Conservation (phyloP, 1,140 invertebrate species). For the Drosophila nikananu region DNA sequence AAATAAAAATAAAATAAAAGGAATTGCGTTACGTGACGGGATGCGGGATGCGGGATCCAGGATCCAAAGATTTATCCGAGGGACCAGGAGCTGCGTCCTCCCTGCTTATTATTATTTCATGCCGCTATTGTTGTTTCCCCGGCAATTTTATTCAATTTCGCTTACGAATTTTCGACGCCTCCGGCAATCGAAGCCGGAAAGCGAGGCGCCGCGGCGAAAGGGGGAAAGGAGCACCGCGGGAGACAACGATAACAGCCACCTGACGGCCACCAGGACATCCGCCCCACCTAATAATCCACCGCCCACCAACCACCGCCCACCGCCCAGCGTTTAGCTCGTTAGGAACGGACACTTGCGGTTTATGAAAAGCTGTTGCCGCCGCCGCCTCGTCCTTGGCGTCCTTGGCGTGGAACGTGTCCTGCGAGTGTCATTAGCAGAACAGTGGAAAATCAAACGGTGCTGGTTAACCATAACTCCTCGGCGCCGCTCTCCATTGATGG, state of each 20-base stretch:
- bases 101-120: constrained; percentile 71
- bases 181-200: constrained; percentile 48
- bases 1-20: constrained; percentile 32
- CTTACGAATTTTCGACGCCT: constrained; percentile 61
- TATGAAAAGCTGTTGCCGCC: constrained; percentile 47
- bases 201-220: neutral
- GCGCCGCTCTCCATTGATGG: constrained; percentile 26
- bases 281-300: constrained; percentile 1
- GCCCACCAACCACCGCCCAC: too few species aligned
- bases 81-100: neutral
- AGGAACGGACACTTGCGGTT: constrained; percentile 59
- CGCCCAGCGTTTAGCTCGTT: constrained; percentile 46
- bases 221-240: neutral
- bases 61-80: constrained; percentile 1
- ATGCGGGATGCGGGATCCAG: neutral
- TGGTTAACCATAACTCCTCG: constrained; percentile 50
- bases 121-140: constrained; percentile 20
- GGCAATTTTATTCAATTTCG: constrained; percentile 75
- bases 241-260: constrained; percentile 39
- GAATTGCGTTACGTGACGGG: constrained; percentile 61
- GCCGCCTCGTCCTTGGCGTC: constrained; percentile 9
- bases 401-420: constrained; percentile 53
- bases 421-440: constrained; percentile 61
- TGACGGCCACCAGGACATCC: constrained; percentile 21
- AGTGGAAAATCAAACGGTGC: constrained; percentile 59